Evolutionary conservation across 1,140 invertebrate genomes (phyloP).

Genomic region (Zeugodacus cucurbitae): DNA sequence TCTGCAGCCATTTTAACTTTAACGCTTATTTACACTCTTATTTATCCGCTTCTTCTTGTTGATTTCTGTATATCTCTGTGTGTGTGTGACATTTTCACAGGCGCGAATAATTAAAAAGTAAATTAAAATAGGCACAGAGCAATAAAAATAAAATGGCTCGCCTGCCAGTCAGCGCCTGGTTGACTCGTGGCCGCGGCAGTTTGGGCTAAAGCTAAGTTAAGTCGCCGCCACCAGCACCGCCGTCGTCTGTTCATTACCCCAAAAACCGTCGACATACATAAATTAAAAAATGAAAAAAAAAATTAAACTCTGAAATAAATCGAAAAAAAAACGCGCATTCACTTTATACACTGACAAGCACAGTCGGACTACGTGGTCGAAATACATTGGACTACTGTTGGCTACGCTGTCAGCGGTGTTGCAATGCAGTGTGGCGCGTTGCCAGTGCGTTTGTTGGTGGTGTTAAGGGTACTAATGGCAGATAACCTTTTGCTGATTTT

Average conservation of each 20-base stretch:
- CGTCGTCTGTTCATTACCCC: slow-evolving; percentile 14
- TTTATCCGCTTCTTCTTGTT: not conserved
- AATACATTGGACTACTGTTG: not conserved
- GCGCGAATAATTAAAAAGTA: slow-evolving; percentile 27
- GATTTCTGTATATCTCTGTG: not conserved
- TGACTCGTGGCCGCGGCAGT: not conserved
- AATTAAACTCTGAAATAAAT: no score
- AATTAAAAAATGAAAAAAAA: not conserved
- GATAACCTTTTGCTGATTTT: no score
- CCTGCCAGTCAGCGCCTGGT: not conserved
- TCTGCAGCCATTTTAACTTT: no score
- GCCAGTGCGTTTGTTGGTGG: not conserved
- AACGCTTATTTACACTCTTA: no score
- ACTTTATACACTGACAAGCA: not conserved
- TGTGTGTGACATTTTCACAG: not conserved
- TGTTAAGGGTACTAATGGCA: not conserved
- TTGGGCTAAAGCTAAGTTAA: not conserved
- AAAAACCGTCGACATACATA: slow-evolving; percentile 27
- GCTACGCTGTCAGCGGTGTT: not conserved
- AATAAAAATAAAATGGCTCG: slow-evolving; percentile 17
- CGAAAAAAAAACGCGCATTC: not conserved
- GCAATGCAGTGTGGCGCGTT: not conserved
- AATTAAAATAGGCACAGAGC: slow-evolving; percentile 28
- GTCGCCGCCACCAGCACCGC: not conserved
- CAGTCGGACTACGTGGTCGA: not conserved